These are phyloP conservation scores for Liparis tanakae DNA, from an alignment of 2,797 vertebrate species.

Conservation along the genomic window DNA sequence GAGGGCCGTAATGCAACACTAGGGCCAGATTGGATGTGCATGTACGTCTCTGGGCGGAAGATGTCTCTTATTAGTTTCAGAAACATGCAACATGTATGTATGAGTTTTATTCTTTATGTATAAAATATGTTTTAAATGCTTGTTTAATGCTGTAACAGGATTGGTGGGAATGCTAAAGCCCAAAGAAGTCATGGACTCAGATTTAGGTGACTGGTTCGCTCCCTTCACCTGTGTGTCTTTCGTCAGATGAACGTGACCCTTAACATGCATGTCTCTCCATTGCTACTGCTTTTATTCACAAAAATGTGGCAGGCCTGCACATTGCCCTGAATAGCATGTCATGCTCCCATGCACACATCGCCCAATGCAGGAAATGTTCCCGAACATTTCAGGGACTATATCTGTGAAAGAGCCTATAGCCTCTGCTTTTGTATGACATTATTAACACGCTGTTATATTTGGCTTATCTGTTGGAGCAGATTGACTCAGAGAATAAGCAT, in stretches of 20 bases:
- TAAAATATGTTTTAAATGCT: neutral
- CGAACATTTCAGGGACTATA: neutral
- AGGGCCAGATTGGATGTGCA: no score
- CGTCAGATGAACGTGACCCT: neutral
- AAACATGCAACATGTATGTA: neutral
- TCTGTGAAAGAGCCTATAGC: neutral
- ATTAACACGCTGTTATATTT: constrained; percentile 23
- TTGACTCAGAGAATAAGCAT: constrained; percentile 25
- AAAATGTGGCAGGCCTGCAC: neutral
- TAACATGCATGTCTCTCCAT: neutral
- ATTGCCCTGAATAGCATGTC: neutral
- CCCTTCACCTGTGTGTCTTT: neutral
- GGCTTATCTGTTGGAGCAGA: constrained; percentile 24
- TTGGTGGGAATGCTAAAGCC: neutral
- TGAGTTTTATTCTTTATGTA: no score
- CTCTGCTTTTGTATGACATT: constrained; percentile 10
- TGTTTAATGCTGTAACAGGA: neutral
- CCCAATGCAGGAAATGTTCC: neutral
- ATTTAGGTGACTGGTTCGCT: neutral
- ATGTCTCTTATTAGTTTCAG: neutral
- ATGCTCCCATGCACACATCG: neutral
- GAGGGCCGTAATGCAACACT: neutral
- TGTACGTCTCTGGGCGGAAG: neutral
- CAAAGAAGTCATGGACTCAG: neutral
- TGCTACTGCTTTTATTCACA: neutral